phyloP scores from a whole-genome alignment of 2,797 vertebrate genomes.

The Pterois miles region DNA sequence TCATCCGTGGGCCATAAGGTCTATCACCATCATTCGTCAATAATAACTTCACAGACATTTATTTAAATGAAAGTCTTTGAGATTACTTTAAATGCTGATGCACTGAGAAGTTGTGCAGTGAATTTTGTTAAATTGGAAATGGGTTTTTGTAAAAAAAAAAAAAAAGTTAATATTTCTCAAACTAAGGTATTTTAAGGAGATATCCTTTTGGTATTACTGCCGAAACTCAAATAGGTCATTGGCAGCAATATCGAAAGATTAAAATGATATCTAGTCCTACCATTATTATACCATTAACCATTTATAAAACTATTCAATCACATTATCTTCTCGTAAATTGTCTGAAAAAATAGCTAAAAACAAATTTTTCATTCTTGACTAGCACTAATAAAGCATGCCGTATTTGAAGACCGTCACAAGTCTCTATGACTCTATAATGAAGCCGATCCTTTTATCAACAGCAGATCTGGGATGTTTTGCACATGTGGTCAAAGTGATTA shows the following conservation, averaged over 20 bases:
- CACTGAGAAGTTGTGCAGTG: not conserved
- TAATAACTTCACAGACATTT: no score
- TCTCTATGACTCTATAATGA: slow-evolving; percentile 16
- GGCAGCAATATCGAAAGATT: not conserved
- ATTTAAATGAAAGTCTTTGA: not conserved
- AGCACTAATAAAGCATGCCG: not conserved
- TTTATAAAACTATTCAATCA: not conserved
- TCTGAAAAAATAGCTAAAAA: not conserved
- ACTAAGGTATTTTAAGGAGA: not conserved
- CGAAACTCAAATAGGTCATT: not conserved
- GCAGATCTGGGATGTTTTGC: slow-evolving; percentile 62
- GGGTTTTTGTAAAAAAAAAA: no score
- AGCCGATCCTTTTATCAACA: slow-evolving; percentile 46
- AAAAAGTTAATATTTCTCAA: not conserved
- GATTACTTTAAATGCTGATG: not conserved
- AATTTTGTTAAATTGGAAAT: not conserved
- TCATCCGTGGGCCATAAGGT: no score
- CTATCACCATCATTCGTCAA: no score
- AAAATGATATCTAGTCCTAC: not conserved
- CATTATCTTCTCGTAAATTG: not conserved
- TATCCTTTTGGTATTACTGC: not conserved
- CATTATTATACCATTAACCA: not conserved
- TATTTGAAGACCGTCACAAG: not conserved
- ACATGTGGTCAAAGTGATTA: slow-evolving; percentile 58
- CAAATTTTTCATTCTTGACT: not conserved